Conservation (phyloP, 1,140 invertebrate species). For the Halyomorpha halys region DNA sequence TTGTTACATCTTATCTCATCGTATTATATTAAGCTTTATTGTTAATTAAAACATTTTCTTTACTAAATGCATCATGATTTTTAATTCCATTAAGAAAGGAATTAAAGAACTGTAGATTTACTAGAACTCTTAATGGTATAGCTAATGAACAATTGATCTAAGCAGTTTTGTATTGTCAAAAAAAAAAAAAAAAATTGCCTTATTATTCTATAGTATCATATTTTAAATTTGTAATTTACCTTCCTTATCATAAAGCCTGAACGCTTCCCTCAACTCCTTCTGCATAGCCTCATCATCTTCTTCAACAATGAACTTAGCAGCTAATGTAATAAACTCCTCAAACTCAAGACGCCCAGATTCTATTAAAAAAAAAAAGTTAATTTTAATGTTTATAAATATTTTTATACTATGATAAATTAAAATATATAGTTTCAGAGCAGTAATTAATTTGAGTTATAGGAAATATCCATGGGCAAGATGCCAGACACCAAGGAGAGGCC, state of each 20-base stretch:
- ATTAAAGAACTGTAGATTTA: no score
- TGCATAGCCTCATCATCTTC: conserved; percentile 87
- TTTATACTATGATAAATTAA: no score
- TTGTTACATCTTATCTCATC: no score
- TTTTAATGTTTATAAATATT: neutral
- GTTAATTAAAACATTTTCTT: no score
- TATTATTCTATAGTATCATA: neutral
- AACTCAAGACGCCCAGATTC: conserved; percentile 91
- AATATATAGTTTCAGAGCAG: neutral
- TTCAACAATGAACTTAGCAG: conserved; percentile 88
- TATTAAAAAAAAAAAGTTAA: conserved; percentile 35
- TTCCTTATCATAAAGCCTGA: conserved; percentile 79
- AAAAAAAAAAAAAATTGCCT: no score
- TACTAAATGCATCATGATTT: no score
- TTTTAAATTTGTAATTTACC: conserved; percentile 42
- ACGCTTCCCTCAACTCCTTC: conserved; percentile 86
- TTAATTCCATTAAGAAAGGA: no score
- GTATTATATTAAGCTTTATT: no score
- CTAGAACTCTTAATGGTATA: no score
- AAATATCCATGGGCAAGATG: neutral
- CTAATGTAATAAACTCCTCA: conserved; percentile 86
- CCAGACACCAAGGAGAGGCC: neutral
- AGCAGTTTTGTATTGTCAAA: no score
- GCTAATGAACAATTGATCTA: no score
- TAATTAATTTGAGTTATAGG: conserved; percentile 6